These are phyloP conservation scores for Eretmochelys imbricata DNA, from an alignment of 2,113 vertebrate species.

Conservation along the genomic window DNA sequence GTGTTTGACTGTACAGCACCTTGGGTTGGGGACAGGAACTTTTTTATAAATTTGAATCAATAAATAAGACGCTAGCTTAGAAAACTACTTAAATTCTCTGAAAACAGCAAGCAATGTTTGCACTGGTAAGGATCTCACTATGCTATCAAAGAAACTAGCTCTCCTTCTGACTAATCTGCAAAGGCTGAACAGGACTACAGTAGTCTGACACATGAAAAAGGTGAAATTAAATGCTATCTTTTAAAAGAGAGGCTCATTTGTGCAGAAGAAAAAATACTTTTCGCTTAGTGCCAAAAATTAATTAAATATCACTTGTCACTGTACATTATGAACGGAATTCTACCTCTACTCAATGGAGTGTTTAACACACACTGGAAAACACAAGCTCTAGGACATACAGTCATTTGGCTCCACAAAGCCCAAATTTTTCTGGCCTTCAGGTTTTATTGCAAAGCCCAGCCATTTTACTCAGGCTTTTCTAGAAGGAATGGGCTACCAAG, in stretches of 20 bases:
- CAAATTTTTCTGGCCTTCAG: not conserved
- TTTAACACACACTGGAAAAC: not conserved
- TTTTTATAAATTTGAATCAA: not conserved
- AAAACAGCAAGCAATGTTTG: not conserved
- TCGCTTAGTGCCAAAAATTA: slow-evolving; percentile 10
- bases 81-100: not conserved
- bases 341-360: not conserved
- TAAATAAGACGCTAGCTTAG: not conserved
- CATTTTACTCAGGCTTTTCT: not conserved
- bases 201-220: not conserved
- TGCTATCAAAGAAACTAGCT: not conserved
- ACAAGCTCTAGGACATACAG: not conserved
- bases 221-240: not conserved
- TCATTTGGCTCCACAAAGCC: not conserved
- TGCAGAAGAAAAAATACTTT: not conserved
- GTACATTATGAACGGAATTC: not conserved
- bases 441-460: not conserved
- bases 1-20: not conserved
- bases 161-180: slow-evolving; percentile 9
- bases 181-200: not conserved
- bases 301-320: not conserved
- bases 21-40: not conserved
- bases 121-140: not conserved
- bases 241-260: slow-evolving; percentile 5
- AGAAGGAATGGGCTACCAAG: not conserved